Evolutionary conservation across 2,888 invertebrate genomes (phyloP), one percentile per base, ranked within the genome.

Genomic region (Lepas anatifera): DNA sequence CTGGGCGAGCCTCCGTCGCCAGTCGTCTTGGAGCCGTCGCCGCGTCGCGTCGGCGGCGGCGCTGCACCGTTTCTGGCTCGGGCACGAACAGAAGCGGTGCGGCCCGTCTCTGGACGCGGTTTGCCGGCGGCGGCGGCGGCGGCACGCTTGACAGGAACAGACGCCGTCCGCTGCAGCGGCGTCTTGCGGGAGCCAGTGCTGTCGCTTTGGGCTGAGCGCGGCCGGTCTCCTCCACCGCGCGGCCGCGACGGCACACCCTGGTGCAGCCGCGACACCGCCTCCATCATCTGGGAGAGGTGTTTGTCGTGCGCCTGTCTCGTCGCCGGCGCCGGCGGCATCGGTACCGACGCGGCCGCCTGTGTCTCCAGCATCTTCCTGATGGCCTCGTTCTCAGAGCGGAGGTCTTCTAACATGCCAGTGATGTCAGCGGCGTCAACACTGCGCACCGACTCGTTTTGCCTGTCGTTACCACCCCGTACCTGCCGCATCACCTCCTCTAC

Each of bases 401-500:
- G 58, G 18, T 58, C 58, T 7, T 18, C 18, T 32, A 58, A 32
- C 32, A 58, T 32, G 18, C 18, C 29, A 29, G 58, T 58, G 3
- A 58, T 32, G 32, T 58, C 32, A 6, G 32, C 25, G 2, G 18
- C 58, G 58, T 29, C 32, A 3, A 7, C 32, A 25, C 58, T 58
- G 58, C 32, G 58, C 16, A 4, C 27, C 22, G 58, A 58, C 32
- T 58, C 58, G 58, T 58, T 32, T 32, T 32, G 29, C 27, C 32
- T 18, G 6, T 22, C 13, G 32, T 58, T 32, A 1, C 13, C 25
- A 10, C 4, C 25, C 3, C 25, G 18, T 4, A 58, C 13, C 58
- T 58, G 58, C 8, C 58, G 29, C 58, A 58, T 58, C 58, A 58
- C 58, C 58, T 29, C 16, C 58, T 58, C 58, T 32, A 58, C 58